These are phyloP conservation scores for Schrankia costaestrigalis DNA, from an alignment of 2,888 invertebrate genomes.

Conservation along the genomic window DNA sequence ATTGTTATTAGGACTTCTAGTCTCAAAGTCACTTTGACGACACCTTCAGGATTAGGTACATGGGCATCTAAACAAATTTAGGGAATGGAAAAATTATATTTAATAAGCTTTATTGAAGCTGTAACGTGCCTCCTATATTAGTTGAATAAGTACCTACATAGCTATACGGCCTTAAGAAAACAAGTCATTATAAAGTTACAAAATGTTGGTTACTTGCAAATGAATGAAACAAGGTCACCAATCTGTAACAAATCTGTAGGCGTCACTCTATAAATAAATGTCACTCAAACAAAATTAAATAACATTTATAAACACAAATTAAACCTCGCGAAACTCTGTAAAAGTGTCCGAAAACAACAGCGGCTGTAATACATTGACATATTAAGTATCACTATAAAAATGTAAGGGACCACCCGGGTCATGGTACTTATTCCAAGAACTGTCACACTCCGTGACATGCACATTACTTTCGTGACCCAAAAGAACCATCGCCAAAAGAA, in stretches of 20 bases:
- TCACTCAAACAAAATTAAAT: slow-evolving; percentile 19
- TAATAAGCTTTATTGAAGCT: no score
- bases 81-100: no score
- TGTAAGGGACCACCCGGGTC: slow-evolving; percentile 47
- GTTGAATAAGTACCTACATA: no score
- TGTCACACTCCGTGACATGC: slow-evolving; percentile 37
- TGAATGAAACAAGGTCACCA: slow-evolving; percentile 1
- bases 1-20: no score
- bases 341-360: slow-evolving; percentile 44
- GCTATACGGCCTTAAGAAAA: no score
- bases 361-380: slow-evolving; percentile 49
- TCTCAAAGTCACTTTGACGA: no score
- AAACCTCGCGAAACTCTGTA: slow-evolving; percentile 39
- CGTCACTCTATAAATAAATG: slow-evolving; percentile 12
- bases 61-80: no score
- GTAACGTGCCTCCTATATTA: no score
- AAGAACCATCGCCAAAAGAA: slow-evolving; percentile 14
- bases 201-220: not conserved
- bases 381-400: slow-evolving; percentile 54
- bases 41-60: no score
- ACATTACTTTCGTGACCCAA: slow-evolving; percentile 42
- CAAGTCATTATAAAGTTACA: no score
- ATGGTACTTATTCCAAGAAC: slow-evolving; percentile 45
- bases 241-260: slow-evolving; percentile 5
- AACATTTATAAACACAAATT: slow-evolving; percentile 31